Percentiles rank a stretch among this genome's conserved stretches.
Conservation (phyloP, 1,140 invertebrate species). For the Apolygus lucorum region DNA sequence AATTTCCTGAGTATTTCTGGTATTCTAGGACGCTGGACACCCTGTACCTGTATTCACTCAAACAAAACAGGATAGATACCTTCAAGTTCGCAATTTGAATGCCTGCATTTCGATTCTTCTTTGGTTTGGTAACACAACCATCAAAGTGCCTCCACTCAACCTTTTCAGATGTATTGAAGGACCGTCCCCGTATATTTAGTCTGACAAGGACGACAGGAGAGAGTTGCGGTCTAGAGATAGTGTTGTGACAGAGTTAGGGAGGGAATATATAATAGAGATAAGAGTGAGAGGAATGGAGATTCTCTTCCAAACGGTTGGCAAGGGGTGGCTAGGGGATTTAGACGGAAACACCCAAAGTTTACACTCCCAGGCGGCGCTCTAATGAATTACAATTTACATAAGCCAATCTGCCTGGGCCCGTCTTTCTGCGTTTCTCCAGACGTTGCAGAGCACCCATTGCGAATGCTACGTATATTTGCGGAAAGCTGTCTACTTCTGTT, state of each 20-base stretch:
- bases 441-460: not conserved
- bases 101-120: too few species aligned
- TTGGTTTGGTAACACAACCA: too few species aligned
- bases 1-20: too few species aligned
- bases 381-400: slow-evolving; percentile 17
- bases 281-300: not conserved
- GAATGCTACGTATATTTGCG: not conserved
- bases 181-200: too few species aligned
- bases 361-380: not conserved
- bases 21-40: too few species aligned
- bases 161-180: too few species aligned
- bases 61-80: too few species aligned
- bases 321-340: not conserved
- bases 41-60: too few species aligned
- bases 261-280: slow-evolving; percentile 11
- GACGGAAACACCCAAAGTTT: slow-evolving; percentile 1
- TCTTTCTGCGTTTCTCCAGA: not conserved
- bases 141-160: too few species aligned
- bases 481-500: too few species aligned
- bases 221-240: slow-evolving; percentile 8
- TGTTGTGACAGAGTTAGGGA: not conserved
- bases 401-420: not conserved
- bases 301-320: not conserved
- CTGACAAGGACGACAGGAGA: not conserved
- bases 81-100: too few species aligned